Conservation (phyloP, 2,888 invertebrate genomes). For the Trachelus tabidus region DNA sequence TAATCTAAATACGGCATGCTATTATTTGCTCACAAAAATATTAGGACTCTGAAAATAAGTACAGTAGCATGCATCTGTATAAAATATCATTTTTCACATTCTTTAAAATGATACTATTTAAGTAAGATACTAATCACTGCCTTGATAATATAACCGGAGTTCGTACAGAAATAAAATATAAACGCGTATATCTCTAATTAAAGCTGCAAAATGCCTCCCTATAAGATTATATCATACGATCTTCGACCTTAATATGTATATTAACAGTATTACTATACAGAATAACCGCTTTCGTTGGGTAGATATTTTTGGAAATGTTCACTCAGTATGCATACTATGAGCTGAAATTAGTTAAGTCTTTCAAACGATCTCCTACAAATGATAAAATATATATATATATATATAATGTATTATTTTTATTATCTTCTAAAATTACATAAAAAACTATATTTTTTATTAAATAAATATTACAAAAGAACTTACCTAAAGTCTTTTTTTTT, state of each 20-base stretch:
- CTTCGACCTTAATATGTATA: neutral
- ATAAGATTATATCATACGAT: conserved; percentile 3
- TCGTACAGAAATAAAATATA: conserved; percentile 13
- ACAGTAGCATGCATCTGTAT: neutral
- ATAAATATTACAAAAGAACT: conserved; percentile 12
- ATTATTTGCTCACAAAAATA: neutral
- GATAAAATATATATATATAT: conserved; percentile 1
- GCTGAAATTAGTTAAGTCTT: conserved; percentile 53
- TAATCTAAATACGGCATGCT: neutral
- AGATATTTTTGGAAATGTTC: conserved; percentile 10
- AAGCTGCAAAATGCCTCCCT: conserved; percentile 18
- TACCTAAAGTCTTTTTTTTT: conserved; percentile 51
- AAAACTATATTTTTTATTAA: neutral
- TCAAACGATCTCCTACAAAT: conserved; percentile 55
- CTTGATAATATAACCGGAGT: conserved; percentile 7
- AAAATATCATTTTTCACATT: neutral
- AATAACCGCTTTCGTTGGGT: conserved; percentile 10
- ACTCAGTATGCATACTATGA: conserved; percentile 14
- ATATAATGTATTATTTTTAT: neutral
- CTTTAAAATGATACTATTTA: conserved; percentile 10
- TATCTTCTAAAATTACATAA: neutral
- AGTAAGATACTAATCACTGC: conserved; percentile 18
- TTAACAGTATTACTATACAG: conserved; percentile 2
- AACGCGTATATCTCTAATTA: conserved; percentile 15
- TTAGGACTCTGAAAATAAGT: neutral